Evolutionary conservation across 2,888 invertebrate genomes (phyloP).

Genomic region (Adelphocoris suturalis): DNA sequence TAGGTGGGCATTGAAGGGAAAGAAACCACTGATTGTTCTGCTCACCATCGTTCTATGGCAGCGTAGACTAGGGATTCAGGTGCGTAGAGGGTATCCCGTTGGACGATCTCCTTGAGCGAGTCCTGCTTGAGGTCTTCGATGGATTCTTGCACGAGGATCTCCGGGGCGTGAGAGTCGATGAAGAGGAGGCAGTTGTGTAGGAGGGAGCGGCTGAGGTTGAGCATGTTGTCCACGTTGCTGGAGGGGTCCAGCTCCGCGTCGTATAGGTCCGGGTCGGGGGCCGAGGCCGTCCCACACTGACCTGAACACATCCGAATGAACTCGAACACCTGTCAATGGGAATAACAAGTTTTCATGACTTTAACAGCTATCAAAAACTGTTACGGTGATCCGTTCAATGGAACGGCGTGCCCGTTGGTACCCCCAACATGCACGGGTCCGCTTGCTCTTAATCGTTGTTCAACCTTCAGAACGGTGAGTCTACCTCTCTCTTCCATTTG

Average conservation of each 20-base stretch:
- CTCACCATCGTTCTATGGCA: conserved; percentile 83
- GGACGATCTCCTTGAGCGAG: conserved; percentile 84
- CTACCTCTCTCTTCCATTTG: too few species aligned
- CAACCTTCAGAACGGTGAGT: too few species aligned
- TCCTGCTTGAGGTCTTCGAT: conserved; percentile 84
- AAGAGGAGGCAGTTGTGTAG: conserved; percentile 84
- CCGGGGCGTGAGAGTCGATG: conserved; percentile 80
- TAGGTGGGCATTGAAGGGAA: too few species aligned
- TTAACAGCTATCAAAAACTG: too few species aligned
- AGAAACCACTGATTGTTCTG: too few species aligned
- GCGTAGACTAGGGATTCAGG: conserved; percentile 80
- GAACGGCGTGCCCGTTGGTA: too few species aligned
- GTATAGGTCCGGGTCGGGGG: conserved; percentile 74
- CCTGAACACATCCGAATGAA: conserved; percentile 78
- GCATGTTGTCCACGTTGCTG: conserved; percentile 74
- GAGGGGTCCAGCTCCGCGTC: conserved; percentile 72
- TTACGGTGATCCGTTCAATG: too few species aligned
- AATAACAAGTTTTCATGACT: too few species aligned
- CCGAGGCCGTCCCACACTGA: conserved; percentile 75
- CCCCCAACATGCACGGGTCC: too few species aligned
- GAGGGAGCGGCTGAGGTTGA: conserved; percentile 81
- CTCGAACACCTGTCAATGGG: conserved; percentile 80
- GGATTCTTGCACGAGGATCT: conserved; percentile 81
- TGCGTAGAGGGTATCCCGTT: conserved; percentile 85
- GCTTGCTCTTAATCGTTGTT: too few species aligned